Evolutionary conservation across 2,113 vertebrate genomes (phyloP).

Genomic region (Pantherophis guttatus): DNA sequence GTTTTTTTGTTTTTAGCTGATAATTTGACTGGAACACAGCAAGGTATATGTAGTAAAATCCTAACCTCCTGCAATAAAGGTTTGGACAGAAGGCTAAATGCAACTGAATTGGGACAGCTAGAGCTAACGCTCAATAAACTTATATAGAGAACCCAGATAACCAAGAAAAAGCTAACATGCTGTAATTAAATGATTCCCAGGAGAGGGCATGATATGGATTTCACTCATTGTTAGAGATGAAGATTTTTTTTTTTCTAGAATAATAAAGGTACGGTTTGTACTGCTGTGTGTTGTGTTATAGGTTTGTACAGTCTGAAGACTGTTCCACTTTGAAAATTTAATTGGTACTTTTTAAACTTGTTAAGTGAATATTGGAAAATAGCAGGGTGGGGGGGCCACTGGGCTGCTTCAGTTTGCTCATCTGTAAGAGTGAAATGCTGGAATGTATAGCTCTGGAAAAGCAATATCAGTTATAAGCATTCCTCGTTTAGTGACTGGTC

Average conservation of each 20-base stretch:
- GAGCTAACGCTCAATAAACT: background rate
- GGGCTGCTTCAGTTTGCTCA: background rate
- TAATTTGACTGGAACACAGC: conserved; percentile 1
- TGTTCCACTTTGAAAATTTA: background rate
- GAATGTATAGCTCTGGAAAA: background rate
- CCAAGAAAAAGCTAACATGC: background rate
- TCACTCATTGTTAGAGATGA: background rate
- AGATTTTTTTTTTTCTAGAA: background rate
- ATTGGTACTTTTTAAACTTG: background rate
- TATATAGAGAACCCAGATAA: background rate
- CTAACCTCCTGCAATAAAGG: background rate
- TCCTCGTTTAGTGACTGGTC: background rate
- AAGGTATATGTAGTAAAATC: background rate
- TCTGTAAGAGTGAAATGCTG: background rate
- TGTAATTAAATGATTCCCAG: conserved; percentile 4
- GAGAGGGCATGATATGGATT: background rate
- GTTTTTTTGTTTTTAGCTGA: background rate
- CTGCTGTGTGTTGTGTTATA: background rate
- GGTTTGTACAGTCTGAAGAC: background rate
- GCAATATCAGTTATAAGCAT: background rate
- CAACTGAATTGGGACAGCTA: background rate
- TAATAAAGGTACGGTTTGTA: background rate
- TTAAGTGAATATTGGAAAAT: background rate
- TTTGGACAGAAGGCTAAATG: background rate
- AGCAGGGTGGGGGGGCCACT: background rate